A percentile compares a stretch with the other conserved stretches of the same genome.
Evolutionary conservation across 2,113 vertebrate genomes (phyloP).

Genomic region (Bos indicus): DNA sequence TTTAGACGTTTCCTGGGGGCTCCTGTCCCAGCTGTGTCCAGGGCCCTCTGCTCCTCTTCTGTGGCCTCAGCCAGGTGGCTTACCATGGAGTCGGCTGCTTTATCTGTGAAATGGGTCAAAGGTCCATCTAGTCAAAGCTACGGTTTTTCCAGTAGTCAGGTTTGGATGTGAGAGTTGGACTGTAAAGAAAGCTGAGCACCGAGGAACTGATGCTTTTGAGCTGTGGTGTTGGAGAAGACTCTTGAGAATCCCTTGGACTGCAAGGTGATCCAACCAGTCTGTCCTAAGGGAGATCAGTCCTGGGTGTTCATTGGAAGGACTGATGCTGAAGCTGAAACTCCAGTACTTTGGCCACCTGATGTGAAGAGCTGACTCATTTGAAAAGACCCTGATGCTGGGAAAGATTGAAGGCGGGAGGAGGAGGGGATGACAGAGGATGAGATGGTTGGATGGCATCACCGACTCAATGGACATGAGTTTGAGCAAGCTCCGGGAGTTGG

Average conservation of each 20-base stretch:
- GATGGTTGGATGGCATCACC: background rate
- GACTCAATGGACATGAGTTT: background rate
- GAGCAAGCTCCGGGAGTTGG: background rate
- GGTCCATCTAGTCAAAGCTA: background rate
- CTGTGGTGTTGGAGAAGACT: background rate
- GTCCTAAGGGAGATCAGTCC: background rate
- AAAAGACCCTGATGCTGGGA: background rate
- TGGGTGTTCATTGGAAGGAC: background rate
- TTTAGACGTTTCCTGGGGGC: accelerated
- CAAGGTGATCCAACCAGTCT: background rate
- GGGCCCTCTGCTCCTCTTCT: accelerated
- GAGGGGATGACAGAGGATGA: background rate
- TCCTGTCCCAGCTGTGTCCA: background rate
- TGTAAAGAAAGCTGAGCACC: background rate
- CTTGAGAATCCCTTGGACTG: background rate
- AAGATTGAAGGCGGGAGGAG: background rate
- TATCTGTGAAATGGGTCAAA: background rate
- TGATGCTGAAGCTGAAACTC: background rate
- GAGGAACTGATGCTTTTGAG: background rate
- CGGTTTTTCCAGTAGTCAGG: background rate
- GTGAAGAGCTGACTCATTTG: background rate
- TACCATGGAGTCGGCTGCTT: accelerated
- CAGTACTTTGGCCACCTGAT: background rate
- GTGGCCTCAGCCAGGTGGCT: background rate
- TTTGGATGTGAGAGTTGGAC: background rate